Base-by-base conservation (phyloP, 2,888 invertebrate species). In the Scaeva pyrastri region DNA sequence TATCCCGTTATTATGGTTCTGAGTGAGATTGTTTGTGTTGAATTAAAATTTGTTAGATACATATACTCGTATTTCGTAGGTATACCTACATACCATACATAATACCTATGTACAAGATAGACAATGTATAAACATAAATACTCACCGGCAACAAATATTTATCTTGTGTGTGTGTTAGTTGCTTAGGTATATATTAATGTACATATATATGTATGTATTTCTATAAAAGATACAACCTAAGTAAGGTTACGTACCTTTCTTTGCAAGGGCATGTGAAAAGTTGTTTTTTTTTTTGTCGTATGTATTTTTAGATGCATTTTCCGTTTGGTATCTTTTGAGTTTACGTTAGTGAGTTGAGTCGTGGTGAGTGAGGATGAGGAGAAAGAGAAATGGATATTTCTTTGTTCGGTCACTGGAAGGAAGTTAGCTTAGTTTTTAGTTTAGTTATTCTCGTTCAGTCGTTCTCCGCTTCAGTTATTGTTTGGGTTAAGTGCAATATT, bases 261-360 rank as follows among this genome's bases (percentile, higher is more conserved):
- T 39, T 16, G 64, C 64, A 66, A 48, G 64, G 64, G 64, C 64
- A 66, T 31, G n/a, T 66, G 64, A 48, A 66, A 66, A 66, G 48
- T 11, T 45, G 31, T 48, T 11, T 64, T 45, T 43, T 5, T 43
- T 16, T 45, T n/a, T 45, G 45, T 45, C 6, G 16, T 19, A 41
- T 45, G 16, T 64, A 45, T 64, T 48, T 66, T 31, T 31, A 66
- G 31, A 66, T 66, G 64, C 64, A 66, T 66, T 66, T 62, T 66
- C 48, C 45, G 7, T 31, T 66, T 48, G 12, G 26, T 31, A 3
- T 43, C 16, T 56, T 56, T 36, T 14, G 6, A 14, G 19, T 14
- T 62, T 62, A 43, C 41, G 2, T 60, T 14, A n/a, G n/a, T 11
- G 8, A 21, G 6, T 50, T 11, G 41, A 14, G 21, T n/a, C n/a